These are phyloP conservation scores for Mimas tiliae DNA, from an alignment of 2,888 invertebrate genomes.

Conservation along the genomic window DNA sequence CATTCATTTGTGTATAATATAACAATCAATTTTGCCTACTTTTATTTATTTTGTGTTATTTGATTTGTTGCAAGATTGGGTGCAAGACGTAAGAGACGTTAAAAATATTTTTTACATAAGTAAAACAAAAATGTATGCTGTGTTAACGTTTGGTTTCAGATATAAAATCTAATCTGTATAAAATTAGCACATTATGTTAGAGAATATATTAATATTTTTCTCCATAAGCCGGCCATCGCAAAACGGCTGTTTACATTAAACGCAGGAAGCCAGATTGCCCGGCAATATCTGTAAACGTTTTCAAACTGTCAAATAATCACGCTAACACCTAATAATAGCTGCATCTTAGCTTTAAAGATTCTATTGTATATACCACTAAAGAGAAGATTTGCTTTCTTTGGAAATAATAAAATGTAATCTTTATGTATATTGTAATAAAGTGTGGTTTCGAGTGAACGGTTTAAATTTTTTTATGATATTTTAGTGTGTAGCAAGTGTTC, in stretches of 20 bases:
- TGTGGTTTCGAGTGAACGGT: slow-evolving; percentile 44
- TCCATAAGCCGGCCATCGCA: slow-evolving; percentile 57
- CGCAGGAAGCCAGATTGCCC: slow-evolving; percentile 82
- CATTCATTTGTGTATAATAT: too few relatives aligned
- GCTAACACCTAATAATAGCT: slow-evolving; percentile 83
- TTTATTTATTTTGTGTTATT: too few relatives aligned
- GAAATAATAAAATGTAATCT: slow-evolving; percentile 34
- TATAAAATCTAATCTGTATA: slow-evolving; percentile 51
- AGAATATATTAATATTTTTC: slow-evolving; percentile 63
- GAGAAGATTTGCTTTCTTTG: slow-evolving; percentile 48
- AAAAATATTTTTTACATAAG: too few relatives aligned
- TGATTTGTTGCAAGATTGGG: too few relatives aligned
- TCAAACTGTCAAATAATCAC: slow-evolving; percentile 84
- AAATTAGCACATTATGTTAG: slow-evolving; percentile 56
- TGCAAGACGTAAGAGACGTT: too few relatives aligned
- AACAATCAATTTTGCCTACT: too few relatives aligned
- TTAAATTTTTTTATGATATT: slow-evolving; percentile 66
- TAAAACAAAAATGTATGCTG: too few relatives aligned
- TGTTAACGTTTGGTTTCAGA: slow-evolving; percentile 15
- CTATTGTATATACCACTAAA: slow-evolving; percentile 68
- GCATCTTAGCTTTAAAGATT: slow-evolving; percentile 74
- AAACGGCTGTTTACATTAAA: slow-evolving; percentile 77
- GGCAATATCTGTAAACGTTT: slow-evolving; percentile 83
- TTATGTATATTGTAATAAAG: slow-evolving; percentile 42
- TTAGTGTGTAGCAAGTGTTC: slow-evolving; percentile 58